Percentiles rank a stretch among this genome's conserved stretches.
phyloP scores from a whole-genome alignment of 2,113 vertebrate species.

The Lanius ludovicianus region DNA sequence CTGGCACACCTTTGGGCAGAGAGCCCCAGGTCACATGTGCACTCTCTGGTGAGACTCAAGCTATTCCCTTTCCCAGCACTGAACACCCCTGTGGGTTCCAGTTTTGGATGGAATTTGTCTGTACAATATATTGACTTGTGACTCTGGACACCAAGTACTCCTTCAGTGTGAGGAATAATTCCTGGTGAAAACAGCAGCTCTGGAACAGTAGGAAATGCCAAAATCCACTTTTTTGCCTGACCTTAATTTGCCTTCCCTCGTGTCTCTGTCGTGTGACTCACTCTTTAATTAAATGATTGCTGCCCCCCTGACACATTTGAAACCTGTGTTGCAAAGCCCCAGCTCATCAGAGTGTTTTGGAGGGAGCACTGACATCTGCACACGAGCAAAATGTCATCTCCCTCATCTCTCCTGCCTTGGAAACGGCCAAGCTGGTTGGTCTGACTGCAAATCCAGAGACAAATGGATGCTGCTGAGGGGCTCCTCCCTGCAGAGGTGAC shows the following conservation, averaged over 20 bases:
- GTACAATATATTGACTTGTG: not conserved
- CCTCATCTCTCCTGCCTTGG: not conserved
- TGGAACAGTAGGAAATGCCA: not conserved
- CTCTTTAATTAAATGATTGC: slow-evolving; percentile 59
- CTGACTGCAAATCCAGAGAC: not conserved
- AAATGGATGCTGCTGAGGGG: not conserved
- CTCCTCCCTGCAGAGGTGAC: not conserved
- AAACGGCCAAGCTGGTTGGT: not conserved
- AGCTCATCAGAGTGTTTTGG: not conserved
- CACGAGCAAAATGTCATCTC: not conserved
- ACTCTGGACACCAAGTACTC: not conserved
- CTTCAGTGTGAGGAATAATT: not conserved
- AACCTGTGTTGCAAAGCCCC: not conserved
- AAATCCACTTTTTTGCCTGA: slow-evolving; percentile 30
- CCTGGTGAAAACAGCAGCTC: not conserved
- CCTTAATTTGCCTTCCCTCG: slow-evolving; percentile 43
- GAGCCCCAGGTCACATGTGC: rapidly evolving
- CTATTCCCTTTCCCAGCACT: not conserved
- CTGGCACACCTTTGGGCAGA: not conserved
- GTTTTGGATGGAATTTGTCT: not conserved
- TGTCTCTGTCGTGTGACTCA: slow-evolving; percentile 2
- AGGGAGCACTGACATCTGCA: slow-evolving; percentile 13
- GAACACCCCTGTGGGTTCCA: not conserved
- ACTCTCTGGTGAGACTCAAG: not conserved
- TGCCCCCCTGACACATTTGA: slow-evolving; percentile 24